Percentiles rank a stretch among this genome's conserved stretches.
Conservation (phyloP, 2,797 vertebrate species). For the Coranthus polyacanthus region DNA sequence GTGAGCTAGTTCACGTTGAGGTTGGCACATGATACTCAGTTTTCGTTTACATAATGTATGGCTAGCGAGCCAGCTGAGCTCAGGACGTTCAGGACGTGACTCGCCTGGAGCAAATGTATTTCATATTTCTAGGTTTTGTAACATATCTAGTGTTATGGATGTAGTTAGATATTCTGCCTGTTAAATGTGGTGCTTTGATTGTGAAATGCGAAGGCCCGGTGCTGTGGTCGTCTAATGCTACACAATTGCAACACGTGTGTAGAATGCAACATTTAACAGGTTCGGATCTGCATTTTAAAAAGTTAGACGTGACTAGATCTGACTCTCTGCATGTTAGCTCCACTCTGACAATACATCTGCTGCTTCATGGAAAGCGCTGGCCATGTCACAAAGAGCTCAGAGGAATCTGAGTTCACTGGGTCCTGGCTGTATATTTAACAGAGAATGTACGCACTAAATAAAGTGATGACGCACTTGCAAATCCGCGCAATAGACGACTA, state of each 20-base stretch:
- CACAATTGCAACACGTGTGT: too few relatives aligned
- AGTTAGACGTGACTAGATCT: too few relatives aligned
- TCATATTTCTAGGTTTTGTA: too few relatives aligned
- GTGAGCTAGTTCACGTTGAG: constrained; percentile 38
- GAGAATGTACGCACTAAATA: constrained; percentile 34
- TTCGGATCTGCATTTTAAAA: too few relatives aligned
- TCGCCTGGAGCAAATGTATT: too few relatives aligned
- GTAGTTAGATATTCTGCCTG: background rate
- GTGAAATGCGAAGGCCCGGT: too few relatives aligned
- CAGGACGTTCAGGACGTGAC: too few relatives aligned
- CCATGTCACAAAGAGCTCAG: background rate
- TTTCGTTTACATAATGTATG: constrained; percentile 32
- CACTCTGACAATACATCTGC: constrained; percentile 23
- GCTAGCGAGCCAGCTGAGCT: constrained; percentile 14
- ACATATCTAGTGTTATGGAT: background rate
- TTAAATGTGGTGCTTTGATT: too few relatives aligned
- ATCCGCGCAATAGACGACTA: background rate
- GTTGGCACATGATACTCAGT: constrained; percentile 14
- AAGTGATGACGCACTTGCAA: constrained; percentile 38
- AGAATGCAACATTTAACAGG: too few relatives aligned
- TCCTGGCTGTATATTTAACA: constrained; percentile 56
- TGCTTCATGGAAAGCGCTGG: constrained; percentile 60
- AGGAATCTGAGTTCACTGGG: constrained; percentile 31
- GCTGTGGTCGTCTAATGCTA: too few relatives aligned
- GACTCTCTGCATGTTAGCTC: background rate